These are phyloP conservation scores for Argyrosomus regius DNA, from an alignment of 2,797 vertebrate genomes.

Conservation along the genomic window DNA sequence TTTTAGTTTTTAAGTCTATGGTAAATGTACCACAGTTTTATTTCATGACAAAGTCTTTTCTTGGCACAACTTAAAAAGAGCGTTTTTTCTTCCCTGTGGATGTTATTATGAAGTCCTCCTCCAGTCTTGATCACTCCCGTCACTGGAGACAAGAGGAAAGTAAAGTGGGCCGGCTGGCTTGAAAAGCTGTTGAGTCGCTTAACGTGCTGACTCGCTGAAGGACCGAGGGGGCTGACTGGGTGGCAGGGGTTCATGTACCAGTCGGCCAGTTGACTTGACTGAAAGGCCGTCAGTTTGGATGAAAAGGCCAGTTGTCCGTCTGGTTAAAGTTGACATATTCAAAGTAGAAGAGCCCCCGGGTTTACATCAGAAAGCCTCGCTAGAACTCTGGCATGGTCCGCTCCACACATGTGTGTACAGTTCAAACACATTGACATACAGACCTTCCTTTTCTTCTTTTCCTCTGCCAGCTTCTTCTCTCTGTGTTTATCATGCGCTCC, in stretches of 20 bases:
- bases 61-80: slow-evolving; percentile 87
- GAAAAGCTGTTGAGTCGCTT: slow-evolving; percentile 39
- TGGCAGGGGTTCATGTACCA: slow-evolving; percentile 26
- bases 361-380: slow-evolving; percentile 45
- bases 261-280: slow-evolving; percentile 27
- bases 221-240: slow-evolving; percentile 23
- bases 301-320: slow-evolving; percentile 20
- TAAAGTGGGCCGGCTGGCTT: slow-evolving; percentile 12
- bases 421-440: slow-evolving; percentile 59
- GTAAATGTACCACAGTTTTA: slow-evolving; percentile 74
- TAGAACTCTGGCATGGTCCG: slow-evolving; percentile 42
- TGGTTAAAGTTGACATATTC: slow-evolving; percentile 38
- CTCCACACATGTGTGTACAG: slow-evolving; percentile 58
- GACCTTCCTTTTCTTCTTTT: slow-evolving; percentile 68
- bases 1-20: slow-evolving; percentile 62
- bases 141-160: slow-evolving; percentile 60
- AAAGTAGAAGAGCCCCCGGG: slow-evolving; percentile 25
- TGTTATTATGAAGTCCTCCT: slow-evolving; percentile 60
- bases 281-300: slow-evolving; percentile 19
- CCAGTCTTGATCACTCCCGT: slow-evolving; percentile 81
- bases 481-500: slow-evolving; percentile 69
- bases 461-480: slow-evolving; percentile 65
- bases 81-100: slow-evolving; percentile 55
- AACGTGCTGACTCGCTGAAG: slow-evolving; percentile 13
- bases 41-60: slow-evolving; percentile 84